Conservation (phyloP, 2,113 vertebrate species). For the Apteryx owenii region DNA sequence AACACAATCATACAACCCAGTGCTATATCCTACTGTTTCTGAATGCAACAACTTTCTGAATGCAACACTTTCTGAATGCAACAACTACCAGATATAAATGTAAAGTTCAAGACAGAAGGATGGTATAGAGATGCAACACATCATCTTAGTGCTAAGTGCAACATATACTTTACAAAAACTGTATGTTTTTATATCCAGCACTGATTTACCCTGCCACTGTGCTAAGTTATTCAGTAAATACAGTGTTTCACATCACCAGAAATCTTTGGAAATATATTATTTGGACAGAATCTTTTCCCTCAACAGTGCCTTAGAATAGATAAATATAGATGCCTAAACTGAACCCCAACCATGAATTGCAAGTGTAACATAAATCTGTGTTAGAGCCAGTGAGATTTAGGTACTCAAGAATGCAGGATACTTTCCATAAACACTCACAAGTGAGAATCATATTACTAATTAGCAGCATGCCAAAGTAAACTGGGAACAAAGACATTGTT, state of each 20-base stretch:
- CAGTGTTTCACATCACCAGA: not conserved
- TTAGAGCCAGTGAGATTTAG: not conserved
- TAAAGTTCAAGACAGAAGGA: not conserved
- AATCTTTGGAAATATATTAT: not conserved
- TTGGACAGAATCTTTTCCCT: not conserved
- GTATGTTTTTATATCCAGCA: not conserved
- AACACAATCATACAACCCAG: not conserved
- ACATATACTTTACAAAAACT: constrained; percentile 9
- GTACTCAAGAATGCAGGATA: not conserved
- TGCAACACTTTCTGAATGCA: not conserved
- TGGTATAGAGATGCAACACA: not conserved
- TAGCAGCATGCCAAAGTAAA: not conserved
- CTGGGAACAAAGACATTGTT: not conserved
- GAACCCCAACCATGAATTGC: not conserved
- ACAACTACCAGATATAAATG: not conserved
- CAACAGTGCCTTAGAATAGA: not conserved
- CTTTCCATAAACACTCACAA: not conserved
- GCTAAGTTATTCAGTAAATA: not conserved
- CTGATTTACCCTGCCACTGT: not conserved
- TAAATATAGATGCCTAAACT: not conserved
- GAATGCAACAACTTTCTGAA: not conserved
- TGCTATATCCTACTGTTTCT: not conserved
- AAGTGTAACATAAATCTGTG: not conserved
- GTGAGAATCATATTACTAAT: not conserved
- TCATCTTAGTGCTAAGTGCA: not conserved